Percentiles rank a stretch among this genome's conserved stretches.
Conservation (phyloP, 2,888 invertebrate species). For the Octonoba sinensis region DNA sequence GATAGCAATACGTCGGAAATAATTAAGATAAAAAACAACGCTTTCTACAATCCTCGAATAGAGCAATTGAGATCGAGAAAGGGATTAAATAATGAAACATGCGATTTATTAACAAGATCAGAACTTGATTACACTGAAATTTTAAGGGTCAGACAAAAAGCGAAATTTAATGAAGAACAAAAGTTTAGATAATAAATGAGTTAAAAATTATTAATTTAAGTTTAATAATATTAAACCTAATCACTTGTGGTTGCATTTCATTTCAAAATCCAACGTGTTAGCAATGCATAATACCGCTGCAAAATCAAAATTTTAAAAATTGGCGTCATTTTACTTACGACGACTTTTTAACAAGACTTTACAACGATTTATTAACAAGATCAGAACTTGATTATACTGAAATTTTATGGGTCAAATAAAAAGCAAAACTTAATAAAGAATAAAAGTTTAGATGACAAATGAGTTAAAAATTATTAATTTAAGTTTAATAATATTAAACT, state of each 20-base stretch:
- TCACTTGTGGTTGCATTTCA: no score
- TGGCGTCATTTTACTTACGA: no score
- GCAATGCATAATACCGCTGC: no score
- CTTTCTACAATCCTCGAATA: constrained; percentile 31
- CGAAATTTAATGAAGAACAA: constrained; percentile 4
- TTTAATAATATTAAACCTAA: no score
- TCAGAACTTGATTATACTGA: constrained; percentile 61
- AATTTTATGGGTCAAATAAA: constrained; percentile 34
- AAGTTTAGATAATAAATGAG: no score
- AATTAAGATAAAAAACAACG: background rate
- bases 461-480: no score
- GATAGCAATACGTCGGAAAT: constrained; percentile 21
- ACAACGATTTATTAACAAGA: constrained; percentile 47
- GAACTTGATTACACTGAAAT: constrained; percentile 60
- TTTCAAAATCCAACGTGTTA: no score
- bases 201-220: no score
- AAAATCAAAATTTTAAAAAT: no score
- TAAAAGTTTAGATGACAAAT: no score
- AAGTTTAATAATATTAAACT: no score
- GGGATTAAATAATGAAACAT: constrained; percentile 53
- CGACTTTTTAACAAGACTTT: no score
- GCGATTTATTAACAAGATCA: constrained; percentile 51
- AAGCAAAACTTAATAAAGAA: constrained; percentile 5
- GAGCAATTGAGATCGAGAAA: constrained; percentile 38
- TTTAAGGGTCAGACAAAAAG: constrained; percentile 36